Evolutionary conservation across 2,113 vertebrate species (phyloP), one percentile per base, ranked within the genome.

Genomic region (Nothobranchius furzeri): DNA sequence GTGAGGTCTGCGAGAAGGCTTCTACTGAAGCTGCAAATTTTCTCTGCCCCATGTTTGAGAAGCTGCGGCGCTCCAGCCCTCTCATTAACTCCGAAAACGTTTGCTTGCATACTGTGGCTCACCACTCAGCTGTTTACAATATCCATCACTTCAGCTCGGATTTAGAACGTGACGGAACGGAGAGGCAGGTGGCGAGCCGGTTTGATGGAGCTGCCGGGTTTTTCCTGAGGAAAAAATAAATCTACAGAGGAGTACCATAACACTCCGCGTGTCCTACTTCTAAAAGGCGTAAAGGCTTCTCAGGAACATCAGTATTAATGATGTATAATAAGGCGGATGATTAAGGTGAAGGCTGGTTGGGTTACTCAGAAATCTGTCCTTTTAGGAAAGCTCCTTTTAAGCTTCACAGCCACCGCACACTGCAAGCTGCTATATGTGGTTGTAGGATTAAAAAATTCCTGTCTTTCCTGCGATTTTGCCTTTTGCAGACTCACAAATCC

Each of bases 91-190:
- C 73, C 6, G 10, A 60, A 75, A 67, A 63, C 61, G 9, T 67
- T 79, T 71, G 71, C 86, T 77, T 50, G 56, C 80, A 79, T 77
- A 71, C 72, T 79, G 88, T 68, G 86, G 87, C 79, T 76, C 80
- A 78, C 82, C 89, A 62, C 75, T 53, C 79, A 47, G 85, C 84
- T 84, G 86, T 86, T 87, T 88, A 69, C 88, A 80, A 85, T 79
- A 76, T 78, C 68, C 60, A 24, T 81, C 79, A 70, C 75, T 82
- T 76, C 67, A 53, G 70, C 73, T 63, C 51, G 75, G 82, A 74
- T 90, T 82, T 78, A 78, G 80, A 72, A 85, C 87, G 80, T 78
- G 69, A 81, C 70, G 73, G 70, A 86, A 88, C 78, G 69, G 78
- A 62, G 24, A 73, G 73, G 75, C 88, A 88, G 90, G 83, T 90